These are phyloP conservation scores for Boloria euphrosyne DNA, from an alignment of 2,888 invertebrate genomes.

Conservation along the genomic window DNA sequence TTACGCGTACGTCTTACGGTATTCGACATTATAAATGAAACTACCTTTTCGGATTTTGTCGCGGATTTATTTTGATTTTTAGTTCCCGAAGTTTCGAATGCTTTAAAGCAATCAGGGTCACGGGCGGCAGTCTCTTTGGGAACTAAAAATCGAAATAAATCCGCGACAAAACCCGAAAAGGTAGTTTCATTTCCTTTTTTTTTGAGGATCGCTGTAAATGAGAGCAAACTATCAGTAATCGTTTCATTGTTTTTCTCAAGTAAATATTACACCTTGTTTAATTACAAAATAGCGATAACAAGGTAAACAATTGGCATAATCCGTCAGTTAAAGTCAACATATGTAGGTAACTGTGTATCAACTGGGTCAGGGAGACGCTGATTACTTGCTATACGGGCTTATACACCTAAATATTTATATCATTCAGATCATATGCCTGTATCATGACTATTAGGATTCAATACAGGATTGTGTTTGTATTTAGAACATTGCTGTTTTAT, in stretches of 20 bases:
- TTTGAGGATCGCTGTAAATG: no score
- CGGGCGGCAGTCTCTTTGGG: no score
- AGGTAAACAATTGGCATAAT: conserved; percentile 24
- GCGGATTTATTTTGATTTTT: no score
- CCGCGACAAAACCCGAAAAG: no score
- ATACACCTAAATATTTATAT: conserved; percentile 32
- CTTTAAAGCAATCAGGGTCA: no score
- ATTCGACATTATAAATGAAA: no score
- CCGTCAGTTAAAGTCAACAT: conserved; percentile 18
- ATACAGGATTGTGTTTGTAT: conserved; percentile 3
- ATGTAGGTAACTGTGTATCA: conserved; percentile 10
- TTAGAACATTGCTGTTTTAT: background rate
- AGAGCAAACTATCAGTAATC: background rate
- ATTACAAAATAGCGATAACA: conserved; percentile 27
- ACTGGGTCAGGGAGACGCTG: conserved; percentile 39
- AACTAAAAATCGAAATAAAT: no score
- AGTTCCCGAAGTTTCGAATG: no score
- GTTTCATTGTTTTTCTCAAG: conserved; percentile 2
- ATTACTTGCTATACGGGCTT: conserved; percentile 31
- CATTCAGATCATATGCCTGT: background rate
- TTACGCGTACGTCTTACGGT: no score
- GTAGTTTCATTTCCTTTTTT: no score
- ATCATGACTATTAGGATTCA: background rate
- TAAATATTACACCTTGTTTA: conserved; percentile 18
- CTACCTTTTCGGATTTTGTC: no score